Conservation (phyloP, 2,113 vertebrate genomes). For the Triplophysa tibetana region DNA sequence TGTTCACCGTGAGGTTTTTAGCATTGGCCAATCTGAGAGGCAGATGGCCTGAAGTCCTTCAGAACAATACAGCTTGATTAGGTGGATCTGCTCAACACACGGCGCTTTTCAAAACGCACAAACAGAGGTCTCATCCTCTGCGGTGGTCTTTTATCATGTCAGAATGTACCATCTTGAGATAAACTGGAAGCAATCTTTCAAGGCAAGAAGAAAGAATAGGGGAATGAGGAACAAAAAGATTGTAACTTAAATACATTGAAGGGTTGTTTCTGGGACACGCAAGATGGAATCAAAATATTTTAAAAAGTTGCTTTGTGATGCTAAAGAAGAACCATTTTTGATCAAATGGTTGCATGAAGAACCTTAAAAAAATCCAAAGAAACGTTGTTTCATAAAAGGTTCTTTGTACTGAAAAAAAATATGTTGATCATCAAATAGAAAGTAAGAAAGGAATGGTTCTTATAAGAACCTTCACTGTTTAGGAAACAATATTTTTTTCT, state of each 20-base stretch:
- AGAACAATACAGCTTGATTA: constrained; percentile 61
- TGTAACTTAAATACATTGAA: constrained; percentile 1
- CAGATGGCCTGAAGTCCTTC: constrained; percentile 68
- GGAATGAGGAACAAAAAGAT: not conserved
- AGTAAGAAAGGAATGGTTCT: too few species aligned
- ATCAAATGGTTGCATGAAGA: too few species aligned
- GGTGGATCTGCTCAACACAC: constrained; percentile 58
- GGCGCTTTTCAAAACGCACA: constrained; percentile 56
- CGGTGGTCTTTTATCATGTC: constrained; percentile 68
- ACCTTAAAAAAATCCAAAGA: too few species aligned
- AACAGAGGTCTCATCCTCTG: constrained; percentile 59
- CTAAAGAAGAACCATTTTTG: too few species aligned
- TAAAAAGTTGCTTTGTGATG: too few species aligned
- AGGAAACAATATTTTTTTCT: too few species aligned
- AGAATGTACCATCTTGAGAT: constrained; percentile 61
- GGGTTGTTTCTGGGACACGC: not conserved
- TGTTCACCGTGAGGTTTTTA: constrained; percentile 58
- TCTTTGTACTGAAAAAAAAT: too few species aligned
- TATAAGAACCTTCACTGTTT: too few species aligned
- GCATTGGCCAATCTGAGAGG: constrained; percentile 54
- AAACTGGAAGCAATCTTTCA: constrained; percentile 60
- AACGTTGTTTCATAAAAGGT: too few species aligned
- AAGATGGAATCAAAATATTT: too few species aligned
- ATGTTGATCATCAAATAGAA: too few species aligned
- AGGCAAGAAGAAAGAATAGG: constrained; percentile 53